Conservation (phyloP, 2,888 invertebrate species). For the Drosophila mimetica region DNA sequence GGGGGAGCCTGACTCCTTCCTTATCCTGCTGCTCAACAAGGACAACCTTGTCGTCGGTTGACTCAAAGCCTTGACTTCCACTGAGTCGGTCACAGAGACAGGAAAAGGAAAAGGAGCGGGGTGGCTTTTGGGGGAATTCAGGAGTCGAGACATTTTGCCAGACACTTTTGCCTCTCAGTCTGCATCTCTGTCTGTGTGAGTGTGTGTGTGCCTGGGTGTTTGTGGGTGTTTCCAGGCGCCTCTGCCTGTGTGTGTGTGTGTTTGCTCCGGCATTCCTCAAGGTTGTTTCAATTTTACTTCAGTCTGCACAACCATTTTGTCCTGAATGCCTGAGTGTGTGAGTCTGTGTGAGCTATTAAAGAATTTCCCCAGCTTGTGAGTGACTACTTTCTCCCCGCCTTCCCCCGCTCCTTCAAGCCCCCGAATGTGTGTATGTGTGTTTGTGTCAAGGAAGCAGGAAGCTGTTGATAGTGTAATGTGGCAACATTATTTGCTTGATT, state of each 20-base stretch:
- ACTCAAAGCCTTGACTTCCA: conserved; percentile 49
- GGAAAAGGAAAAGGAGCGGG: conserved; percentile 38
- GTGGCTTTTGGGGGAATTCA: conserved; percentile 32
- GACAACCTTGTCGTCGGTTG: conserved; percentile 38
- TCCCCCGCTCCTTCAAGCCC: not conserved
- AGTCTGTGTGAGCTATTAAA: conserved; percentile 57
- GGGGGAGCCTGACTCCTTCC: conserved; percentile 17
- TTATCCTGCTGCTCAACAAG: conserved; percentile 47
- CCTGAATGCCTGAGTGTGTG: conserved; percentile 33
- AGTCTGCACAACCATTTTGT: conserved; percentile 60
- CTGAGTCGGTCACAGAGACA: conserved; percentile 45
- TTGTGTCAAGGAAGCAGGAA: conserved; percentile 60
- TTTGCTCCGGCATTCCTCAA: conserved; percentile 80
- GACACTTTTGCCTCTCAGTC: conserved; percentile 62
- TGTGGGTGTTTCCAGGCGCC: conserved; percentile 23
- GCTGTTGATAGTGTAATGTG: conserved; percentile 79
- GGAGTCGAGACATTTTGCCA: conserved; percentile 77
- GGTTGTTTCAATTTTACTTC: conserved; percentile 81
- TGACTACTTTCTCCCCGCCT: conserved; percentile 24
- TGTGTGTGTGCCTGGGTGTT: conserved; percentile 38
- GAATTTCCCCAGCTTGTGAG: conserved; percentile 54
- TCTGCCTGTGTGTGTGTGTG: conserved; percentile 13
- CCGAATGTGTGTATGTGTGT: conserved; percentile 13
- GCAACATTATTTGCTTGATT: conserved; percentile 81
- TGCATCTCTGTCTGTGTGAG: conserved; percentile 26